These are phyloP conservation scores for Crocuta crocuta DNA, from an alignment of 2,113 vertebrate genomes.

Conservation along the genomic window DNA sequence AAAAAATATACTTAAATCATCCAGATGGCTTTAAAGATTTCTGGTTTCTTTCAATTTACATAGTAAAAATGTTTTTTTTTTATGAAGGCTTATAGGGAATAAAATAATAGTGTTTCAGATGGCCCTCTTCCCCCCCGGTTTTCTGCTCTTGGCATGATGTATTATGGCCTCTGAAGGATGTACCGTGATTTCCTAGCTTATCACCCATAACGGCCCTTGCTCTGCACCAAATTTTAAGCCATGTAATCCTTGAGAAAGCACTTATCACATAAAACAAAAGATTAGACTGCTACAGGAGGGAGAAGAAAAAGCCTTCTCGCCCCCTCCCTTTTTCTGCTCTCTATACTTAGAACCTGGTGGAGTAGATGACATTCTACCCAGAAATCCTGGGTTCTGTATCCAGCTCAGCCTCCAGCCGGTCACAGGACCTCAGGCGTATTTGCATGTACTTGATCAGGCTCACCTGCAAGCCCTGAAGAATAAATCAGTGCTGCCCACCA, in stretches of 20 bases:
- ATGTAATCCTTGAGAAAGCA: constrained; percentile 17
- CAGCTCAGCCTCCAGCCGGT: not conserved
- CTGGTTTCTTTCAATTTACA: constrained; percentile 72
- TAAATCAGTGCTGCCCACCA: accelerated
- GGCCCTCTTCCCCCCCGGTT: not conserved
- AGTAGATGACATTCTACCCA: not conserved
- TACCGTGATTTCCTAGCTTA: not conserved
- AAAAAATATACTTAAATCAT: constrained; percentile 72
- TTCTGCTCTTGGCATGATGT: not conserved
- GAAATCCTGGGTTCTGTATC: not conserved
- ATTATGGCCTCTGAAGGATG: not conserved
- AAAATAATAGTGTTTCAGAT: constrained; percentile 54
- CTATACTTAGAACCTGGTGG: not conserved
- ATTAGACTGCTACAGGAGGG: not conserved
- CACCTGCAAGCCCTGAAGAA: not conserved
- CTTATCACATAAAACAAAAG: not conserved
- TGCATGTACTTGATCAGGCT: not conserved
- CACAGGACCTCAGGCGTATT: not conserved
- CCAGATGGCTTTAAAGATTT: constrained; percentile 59
- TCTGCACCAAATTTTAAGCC: not conserved
- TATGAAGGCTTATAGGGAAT: constrained; percentile 60
- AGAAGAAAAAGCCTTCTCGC: not conserved
- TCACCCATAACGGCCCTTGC: not conserved
- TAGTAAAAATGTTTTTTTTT: constrained; percentile 46
- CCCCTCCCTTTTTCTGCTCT: not conserved